phyloP scores from a whole-genome alignment of 1,140 invertebrate genomes.

The Odontomachus brunneus region DNA sequence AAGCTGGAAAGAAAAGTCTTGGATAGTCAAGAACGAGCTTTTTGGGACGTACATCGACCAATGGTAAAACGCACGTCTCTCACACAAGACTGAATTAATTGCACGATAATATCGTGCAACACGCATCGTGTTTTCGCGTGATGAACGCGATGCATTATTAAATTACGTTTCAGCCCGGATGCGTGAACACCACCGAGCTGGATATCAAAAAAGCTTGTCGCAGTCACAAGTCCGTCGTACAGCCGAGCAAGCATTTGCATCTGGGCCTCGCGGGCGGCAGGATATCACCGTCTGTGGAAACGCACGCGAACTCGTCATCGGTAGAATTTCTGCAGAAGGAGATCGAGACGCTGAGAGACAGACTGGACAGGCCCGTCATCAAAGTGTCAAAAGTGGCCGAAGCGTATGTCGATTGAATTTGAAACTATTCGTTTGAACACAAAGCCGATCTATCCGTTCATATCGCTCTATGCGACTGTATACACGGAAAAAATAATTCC shows the following conservation, averaged over 20 bases:
- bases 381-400: conserved; percentile 99
- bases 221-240: conserved; percentile 89
- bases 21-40: conserved; percentile 99
- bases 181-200: conserved; percentile 99
- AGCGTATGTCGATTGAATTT: conserved; percentile 89
- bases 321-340: conserved; percentile 87
- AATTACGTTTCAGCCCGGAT: conserved; percentile 92
- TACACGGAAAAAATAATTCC: no score
- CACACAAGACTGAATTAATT: background rate
- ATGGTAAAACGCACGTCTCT: conserved; percentile 88
- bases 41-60: conserved; percentile 99
- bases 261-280: conserved; percentile 85
- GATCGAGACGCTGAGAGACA: conserved; percentile 89
- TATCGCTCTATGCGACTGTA: no score
- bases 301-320: conserved; percentile 84
- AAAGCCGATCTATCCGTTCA: no score
- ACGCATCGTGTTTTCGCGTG: background rate
- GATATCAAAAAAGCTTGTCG: conserved; percentile 98
- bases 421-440: background rate
- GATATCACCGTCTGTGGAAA: conserved; percentile 88
- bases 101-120: background rate
- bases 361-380: conserved; percentile 95
- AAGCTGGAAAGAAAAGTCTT: conserved; percentile 99
- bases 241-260: conserved; percentile 85
- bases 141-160: background rate